Percentiles rank a stretch among this genome's conserved stretches.
Conservation (phyloP, 2,113 vertebrate species). For the Tricholaema leucomelas region DNA sequence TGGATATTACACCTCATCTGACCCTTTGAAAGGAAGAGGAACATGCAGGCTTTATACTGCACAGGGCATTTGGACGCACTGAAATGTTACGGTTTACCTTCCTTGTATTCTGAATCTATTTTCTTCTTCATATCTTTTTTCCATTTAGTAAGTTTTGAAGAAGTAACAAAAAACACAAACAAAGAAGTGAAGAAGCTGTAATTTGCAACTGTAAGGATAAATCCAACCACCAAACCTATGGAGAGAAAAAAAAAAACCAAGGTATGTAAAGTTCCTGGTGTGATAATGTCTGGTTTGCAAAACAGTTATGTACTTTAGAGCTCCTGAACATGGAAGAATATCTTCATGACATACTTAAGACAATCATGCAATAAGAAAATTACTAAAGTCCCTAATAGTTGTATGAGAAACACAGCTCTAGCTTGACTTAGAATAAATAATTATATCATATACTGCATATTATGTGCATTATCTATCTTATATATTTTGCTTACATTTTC, state of each 20-base stretch:
- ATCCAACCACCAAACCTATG: slow-evolving; percentile 89
- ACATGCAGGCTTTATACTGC: background rate
- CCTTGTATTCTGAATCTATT: slow-evolving; percentile 93
- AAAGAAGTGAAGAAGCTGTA: slow-evolving; percentile 92
- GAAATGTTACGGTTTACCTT: slow-evolving; percentile 79
- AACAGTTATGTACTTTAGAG: background rate
- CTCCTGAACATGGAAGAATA: background rate
- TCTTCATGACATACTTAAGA: background rate
- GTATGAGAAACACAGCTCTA: background rate
- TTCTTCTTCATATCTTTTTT: slow-evolving; percentile 84
- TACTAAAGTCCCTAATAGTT: background rate
- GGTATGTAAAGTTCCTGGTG: background rate
- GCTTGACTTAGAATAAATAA: background rate
- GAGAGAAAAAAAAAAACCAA: background rate
- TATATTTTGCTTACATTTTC: background rate
- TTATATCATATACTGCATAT: background rate
- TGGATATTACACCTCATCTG: background rate
- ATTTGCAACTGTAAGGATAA: slow-evolving; percentile 93
- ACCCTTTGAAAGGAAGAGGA: background rate
- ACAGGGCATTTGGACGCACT: background rate
- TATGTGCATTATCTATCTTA: no score
- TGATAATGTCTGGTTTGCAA: background rate
- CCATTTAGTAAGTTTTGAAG: slow-evolving; percentile 94
- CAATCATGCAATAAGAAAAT: background rate
- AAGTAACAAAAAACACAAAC: slow-evolving; percentile 90